Percentiles rank a stretch among this genome's conserved stretches.
phyloP scores from a whole-genome alignment of 2,888 invertebrate species.

The Caenorhabditis plicata region DNA sequence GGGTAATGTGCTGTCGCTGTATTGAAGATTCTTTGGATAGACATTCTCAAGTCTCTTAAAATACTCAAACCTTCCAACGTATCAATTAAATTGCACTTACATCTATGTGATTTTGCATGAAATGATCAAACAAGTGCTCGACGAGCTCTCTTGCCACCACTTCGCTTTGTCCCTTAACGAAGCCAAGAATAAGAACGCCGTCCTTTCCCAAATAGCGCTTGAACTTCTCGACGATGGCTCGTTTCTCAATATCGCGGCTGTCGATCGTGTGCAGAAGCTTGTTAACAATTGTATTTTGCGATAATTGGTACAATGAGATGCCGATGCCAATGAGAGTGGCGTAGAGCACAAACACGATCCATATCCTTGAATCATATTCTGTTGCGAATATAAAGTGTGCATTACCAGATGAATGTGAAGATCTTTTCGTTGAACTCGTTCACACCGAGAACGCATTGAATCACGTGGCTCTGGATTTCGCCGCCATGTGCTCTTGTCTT shows the following conservation, averaged over 20 bases:
- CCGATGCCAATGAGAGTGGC: slow-evolving; percentile 67
- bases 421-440: slow-evolving; percentile 57
- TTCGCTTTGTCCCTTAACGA: slow-evolving; percentile 15
- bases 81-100: not conserved
- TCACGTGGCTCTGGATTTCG: slow-evolving; percentile 6
- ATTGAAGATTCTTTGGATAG: not conserved
- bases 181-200: slow-evolving; percentile 16
- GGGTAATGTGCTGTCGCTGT: no score
- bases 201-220: slow-evolving; percentile 5
- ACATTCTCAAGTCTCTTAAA: not conserved
- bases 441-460: slow-evolving; percentile 26
- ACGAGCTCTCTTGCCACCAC: slow-evolving; percentile 18
- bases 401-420: slow-evolving; percentile 35
- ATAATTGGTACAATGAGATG: slow-evolving; percentile 64
- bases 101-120: slow-evolving; percentile 1
- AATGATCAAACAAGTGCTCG: slow-evolving; percentile 4
- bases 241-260: not conserved
- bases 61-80: slow-evolving; percentile 7
- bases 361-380: slow-evolving; percentile 64
- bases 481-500: slow-evolving; percentile 9
- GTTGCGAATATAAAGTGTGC: not conserved
- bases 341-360: slow-evolving; percentile 67
- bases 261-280: not conserved
- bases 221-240: not conserved
- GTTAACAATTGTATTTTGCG: not conserved